phyloP scores from a whole-genome alignment of 92 coral and sea anemone species.

The Palythoa caribaeorum region DNA sequence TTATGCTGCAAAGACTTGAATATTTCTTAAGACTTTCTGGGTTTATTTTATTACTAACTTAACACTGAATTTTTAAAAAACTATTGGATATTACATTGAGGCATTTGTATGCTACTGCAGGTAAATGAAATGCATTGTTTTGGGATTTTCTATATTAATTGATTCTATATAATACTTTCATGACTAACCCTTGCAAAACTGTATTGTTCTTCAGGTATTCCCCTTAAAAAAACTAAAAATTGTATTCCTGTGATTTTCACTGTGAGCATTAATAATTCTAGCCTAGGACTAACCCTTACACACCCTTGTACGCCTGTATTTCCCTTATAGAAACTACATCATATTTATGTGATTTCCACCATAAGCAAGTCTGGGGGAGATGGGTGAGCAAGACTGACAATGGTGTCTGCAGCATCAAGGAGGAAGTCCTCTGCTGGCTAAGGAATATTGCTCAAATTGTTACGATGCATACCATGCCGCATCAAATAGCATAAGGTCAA shows the following conservation, averaged over 20 bases:
- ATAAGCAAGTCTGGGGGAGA: conserved; percentile 71
- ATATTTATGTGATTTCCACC: background rate
- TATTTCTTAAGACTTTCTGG: background rate
- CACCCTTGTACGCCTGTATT: background rate
- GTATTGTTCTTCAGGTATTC: background rate
- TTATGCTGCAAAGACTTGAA: background rate
- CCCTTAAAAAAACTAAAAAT: background rate
- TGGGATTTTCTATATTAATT: background rate
- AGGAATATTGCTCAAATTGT: conserved; percentile 45
- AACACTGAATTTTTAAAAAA: background rate
- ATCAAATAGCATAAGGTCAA: conserved; percentile 13
- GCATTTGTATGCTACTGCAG: background rate
- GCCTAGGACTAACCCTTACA: background rate
- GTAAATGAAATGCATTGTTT: background rate
- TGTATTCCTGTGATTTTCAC: background rate
- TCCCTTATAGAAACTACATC: background rate
- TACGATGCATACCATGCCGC: conserved; percentile 12
- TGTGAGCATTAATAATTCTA: background rate
- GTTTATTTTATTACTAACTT: background rate
- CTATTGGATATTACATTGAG: background rate
- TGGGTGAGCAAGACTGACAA: conserved; percentile 48
- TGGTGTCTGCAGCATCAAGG: conserved; percentile 37
- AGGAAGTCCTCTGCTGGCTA: conserved; percentile 36
- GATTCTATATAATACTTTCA: background rate
- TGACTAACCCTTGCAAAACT: background rate